Conservation (phyloP, 2,888 invertebrate genomes). For the Cheilosia vulpina region DNA sequence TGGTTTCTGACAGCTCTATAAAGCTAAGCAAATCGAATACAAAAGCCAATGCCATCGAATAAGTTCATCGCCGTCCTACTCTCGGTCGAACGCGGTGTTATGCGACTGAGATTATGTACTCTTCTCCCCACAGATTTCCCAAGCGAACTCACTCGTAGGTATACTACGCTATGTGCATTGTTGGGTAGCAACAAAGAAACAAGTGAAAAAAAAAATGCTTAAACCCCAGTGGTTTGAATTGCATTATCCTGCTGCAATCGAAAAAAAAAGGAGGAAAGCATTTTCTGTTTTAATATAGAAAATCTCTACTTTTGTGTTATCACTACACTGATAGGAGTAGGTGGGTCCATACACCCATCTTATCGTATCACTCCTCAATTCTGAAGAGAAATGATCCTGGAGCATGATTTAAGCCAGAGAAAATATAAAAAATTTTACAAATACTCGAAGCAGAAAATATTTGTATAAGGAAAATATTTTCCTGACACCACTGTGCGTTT, state of each 20-base stretch:
- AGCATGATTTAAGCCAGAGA: slow-evolving; percentile 44
- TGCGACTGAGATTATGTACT: slow-evolving; percentile 53
- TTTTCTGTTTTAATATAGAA: slow-evolving; percentile 62
- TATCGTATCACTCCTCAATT: neutral
- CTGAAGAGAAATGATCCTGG: slow-evolving; percentile 47
- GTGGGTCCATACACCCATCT: neutral
- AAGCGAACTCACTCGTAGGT: slow-evolving; percentile 13
- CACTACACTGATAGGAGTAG: neutral
- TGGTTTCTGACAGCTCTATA: slow-evolving; percentile 72
- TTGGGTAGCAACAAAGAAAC: neutral
- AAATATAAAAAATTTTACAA: slow-evolving; percentile 10
- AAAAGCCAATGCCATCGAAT: slow-evolving; percentile 59
- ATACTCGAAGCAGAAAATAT: slow-evolving; percentile 29
- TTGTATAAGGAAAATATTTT: slow-evolving; percentile 59
- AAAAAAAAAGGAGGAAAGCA: slow-evolving; percentile 23
- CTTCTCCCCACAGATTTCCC: slow-evolving; percentile 48
- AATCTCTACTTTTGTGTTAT: slow-evolving; percentile 26
- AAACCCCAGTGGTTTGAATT: slow-evolving; percentile 56
- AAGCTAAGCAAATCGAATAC: slow-evolving; percentile 71
- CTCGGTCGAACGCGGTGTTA: slow-evolving; percentile 45
- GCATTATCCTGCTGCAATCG: slow-evolving; percentile 57
- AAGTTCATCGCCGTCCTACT: slow-evolving; percentile 33
- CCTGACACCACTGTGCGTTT: slow-evolving; percentile 68
- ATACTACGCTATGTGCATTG: slow-evolving; percentile 10
- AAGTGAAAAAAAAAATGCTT: neutral